These are phyloP conservation scores for Escarpia spicata DNA, from an alignment of 2,888 invertebrate species.

Conservation along the genomic window DNA sequence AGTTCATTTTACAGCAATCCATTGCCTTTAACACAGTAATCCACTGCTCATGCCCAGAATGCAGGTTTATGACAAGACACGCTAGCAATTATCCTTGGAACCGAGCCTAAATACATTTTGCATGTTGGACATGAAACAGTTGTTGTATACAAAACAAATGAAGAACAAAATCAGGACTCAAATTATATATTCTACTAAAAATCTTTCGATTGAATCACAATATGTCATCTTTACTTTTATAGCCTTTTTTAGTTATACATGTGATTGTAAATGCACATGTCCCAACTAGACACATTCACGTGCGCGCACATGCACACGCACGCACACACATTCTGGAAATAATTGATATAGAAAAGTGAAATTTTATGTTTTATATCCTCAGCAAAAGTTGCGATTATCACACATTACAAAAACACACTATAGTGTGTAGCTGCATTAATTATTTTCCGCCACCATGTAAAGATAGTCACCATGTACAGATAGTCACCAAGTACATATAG, in stretches of 20 bases:
- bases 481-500: too few species aligned
- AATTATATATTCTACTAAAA: background rate
- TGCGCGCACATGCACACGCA: too few species aligned
- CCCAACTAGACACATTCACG: background rate
- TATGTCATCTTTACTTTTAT: too few species aligned
- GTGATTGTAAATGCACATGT: background rate
- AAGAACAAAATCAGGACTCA: background rate
- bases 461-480: too few species aligned
- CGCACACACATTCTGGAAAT: background rate
- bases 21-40: background rate
- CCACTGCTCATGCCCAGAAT: background rate
- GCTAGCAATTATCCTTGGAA: background rate
- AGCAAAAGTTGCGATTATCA: background rate
- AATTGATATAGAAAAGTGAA: background rate
- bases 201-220: too few species aligned
- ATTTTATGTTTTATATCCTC: background rate
- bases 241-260: too few species aligned
- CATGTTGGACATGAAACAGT: background rate
- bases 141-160: background rate
- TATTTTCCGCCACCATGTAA: background rate
- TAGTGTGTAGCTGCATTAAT: background rate
- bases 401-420: background rate
- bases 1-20: background rate
- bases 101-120: background rate
- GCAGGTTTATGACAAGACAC: background rate